phyloP scores from a whole-genome alignment of 1,140 invertebrate genomes.

The Venturia canescens region DNA sequence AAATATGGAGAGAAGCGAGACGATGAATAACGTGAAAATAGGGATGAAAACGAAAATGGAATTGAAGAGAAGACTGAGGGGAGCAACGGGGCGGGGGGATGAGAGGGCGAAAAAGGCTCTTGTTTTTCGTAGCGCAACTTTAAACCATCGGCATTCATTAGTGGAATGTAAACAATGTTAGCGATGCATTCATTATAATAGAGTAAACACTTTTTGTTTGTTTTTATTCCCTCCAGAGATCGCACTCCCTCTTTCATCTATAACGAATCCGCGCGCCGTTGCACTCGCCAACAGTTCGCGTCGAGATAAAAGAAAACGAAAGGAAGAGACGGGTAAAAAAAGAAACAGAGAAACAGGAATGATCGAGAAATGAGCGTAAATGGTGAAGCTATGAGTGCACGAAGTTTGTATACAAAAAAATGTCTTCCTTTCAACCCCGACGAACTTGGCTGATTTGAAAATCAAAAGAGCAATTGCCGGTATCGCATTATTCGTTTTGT shows the following conservation, averaged over 20 bases:
- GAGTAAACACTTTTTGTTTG: neutral
- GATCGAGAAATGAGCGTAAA: neutral
- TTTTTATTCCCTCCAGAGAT: neutral
- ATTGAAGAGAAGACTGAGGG: neutral
- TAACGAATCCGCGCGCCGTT: neutral
- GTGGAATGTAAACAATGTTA: neutral
- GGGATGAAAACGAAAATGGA: neutral
- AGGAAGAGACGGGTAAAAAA: neutral
- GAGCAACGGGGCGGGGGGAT: no score
- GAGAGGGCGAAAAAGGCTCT: neutral
- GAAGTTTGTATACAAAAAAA: neutral
- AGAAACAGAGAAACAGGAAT: conserved; percentile 2
- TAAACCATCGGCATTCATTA: neutral
- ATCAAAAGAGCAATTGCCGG: no score
- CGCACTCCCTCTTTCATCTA: neutral
- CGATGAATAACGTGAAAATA: neutral
- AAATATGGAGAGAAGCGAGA: no score
- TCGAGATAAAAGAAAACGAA: neutral
- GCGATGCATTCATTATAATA: conserved; percentile 1
- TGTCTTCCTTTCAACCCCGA: no score
- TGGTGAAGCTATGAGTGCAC: neutral
- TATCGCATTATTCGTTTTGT: no score
- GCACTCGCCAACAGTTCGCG: neutral
- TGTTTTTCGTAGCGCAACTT: neutral
- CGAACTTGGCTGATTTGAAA: no score